phyloP scores from a whole-genome alignment of 2,888 invertebrate species.

The Myathropa florea region DNA sequence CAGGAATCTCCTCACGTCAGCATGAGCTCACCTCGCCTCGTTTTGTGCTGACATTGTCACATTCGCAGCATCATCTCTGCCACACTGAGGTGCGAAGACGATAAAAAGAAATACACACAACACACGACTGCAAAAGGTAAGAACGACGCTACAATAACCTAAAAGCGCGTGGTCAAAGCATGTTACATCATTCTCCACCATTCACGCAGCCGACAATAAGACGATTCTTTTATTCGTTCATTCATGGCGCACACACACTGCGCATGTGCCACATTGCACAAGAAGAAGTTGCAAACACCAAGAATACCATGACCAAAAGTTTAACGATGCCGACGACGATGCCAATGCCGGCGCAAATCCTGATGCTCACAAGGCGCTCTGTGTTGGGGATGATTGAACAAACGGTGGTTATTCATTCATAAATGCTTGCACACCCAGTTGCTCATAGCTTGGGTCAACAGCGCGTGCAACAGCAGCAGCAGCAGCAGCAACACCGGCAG shows the following conservation, averaged over 20 bases:
- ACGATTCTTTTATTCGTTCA: constrained; percentile 52
- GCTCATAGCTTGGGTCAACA: constrained; percentile 54
- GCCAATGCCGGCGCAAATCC: not conserved
- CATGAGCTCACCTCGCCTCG: too few relatives aligned
- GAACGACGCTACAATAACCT: constrained; percentile 36
- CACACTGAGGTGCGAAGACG: constrained; percentile 16
- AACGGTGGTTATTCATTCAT: constrained; percentile 67
- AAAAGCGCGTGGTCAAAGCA: constrained; percentile 61
- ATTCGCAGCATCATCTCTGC: not conserved
- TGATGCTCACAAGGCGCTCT: constrained; percentile 39
- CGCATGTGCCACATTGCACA: constrained; percentile 43
- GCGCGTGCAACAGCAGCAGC: constrained; percentile 26
- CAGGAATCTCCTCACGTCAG: constrained; percentile 27
- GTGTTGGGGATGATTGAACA: constrained; percentile 49
- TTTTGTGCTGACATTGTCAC: not conserved
- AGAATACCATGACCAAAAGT: constrained; percentile 61
- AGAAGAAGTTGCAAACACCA: constrained; percentile 58
- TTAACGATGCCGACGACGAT: constrained; percentile 34
- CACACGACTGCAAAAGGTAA: constrained; percentile 14
- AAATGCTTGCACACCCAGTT: constrained; percentile 32
- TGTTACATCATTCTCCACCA: constrained; percentile 45
- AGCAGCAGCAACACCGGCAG: not conserved
- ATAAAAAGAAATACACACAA: constrained; percentile 37
- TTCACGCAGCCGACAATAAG: constrained; percentile 9
- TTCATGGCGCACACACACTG: constrained; percentile 38